Conservation (phyloP, 2,113 vertebrate genomes). For the Suncus etruscus region DNA sequence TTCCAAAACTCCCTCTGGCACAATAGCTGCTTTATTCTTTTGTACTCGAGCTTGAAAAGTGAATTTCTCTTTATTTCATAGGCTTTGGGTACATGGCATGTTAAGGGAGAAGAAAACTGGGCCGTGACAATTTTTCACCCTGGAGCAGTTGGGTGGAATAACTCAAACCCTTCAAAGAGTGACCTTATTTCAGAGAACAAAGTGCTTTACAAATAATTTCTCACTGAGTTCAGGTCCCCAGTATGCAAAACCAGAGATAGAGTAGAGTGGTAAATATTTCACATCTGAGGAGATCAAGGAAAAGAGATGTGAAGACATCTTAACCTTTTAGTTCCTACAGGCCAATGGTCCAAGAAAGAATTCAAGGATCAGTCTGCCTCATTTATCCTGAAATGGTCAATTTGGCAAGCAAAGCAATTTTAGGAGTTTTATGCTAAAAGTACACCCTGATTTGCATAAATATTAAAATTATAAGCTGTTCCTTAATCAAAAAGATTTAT, state of each 20-base stretch:
- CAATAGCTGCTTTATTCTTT: slow-evolving; percentile 60
- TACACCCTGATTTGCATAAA: neutral
- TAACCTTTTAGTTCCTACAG: slow-evolving; percentile 39
- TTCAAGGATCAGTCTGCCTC: neutral
- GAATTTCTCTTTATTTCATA: slow-evolving; percentile 44
- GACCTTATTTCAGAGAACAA: slow-evolving; percentile 58
- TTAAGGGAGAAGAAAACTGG: slow-evolving; percentile 44
- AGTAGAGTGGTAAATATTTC: slow-evolving; percentile 44
- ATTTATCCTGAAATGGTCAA: neutral
- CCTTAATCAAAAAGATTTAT: neutral
- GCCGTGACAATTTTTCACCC: neutral
- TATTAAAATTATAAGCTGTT: rapidly evolving
- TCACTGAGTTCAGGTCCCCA: slow-evolving; percentile 42
- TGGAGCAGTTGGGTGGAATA: slow-evolving; percentile 21
- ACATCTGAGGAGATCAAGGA: slow-evolving; percentile 50
- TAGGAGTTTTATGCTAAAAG: neutral
- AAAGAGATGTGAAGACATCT: slow-evolving; percentile 40
- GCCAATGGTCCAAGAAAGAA: slow-evolving; percentile 44
- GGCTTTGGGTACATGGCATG: slow-evolving; percentile 25
- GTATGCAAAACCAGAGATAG: neutral
- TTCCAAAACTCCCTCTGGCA: neutral
- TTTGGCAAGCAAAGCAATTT: neutral
- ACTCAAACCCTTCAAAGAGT: slow-evolving; percentile 32
- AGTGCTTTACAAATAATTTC: slow-evolving; percentile 57
- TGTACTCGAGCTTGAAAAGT: slow-evolving; percentile 64